Evolutionary conservation across 1,140 invertebrate species (phyloP), one percentile per base, ranked within the genome.

Genomic region (Hestina assimilis): DNA sequence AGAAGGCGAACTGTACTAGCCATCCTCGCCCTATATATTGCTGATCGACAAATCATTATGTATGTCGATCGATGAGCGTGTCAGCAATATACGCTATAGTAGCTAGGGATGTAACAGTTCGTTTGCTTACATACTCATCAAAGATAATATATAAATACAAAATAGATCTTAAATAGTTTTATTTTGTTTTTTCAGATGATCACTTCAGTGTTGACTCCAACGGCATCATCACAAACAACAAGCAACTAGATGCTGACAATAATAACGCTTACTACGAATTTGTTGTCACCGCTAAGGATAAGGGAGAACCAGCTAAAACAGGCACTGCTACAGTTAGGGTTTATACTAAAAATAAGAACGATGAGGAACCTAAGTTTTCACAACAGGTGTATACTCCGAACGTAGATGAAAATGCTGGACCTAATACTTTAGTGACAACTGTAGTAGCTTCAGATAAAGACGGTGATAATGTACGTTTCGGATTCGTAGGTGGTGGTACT

Each of bases 201-300:
- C 96, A 97, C 82, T 98, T 98, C 73, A 95, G 94, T 50, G 96
- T 98, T 2, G 96, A 98, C 79, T 92, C 95, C 0, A 96, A 93
- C 71, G 97, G 97, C 19, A 94, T 97, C 9, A 97, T 98, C 46
- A 95, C 95, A 19, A 97, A 97, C 75, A 96, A 96, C 73, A 97
- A 96, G 69, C 95, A 97, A 79, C 89, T 98, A 9, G 97, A 98
- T 82, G 97, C 96, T 15, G 97, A 98, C 72, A 96, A 97, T 68
- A 98, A 98, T 67, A 98, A 98, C 79, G 96, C 96, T n/a, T 97
- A 97, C 75, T 98, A 98, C 77, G 96, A 97, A 83, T 97, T 98
- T 74, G 92, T 93, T 17, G 96, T 98, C 3, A 97, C 96, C 8
- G 96, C 96, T 4, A 96, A 95, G 78, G 96, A 98, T 75, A 97